Evolutionary conservation across 2,888 invertebrate species (phyloP).

Genomic region (Pachliopta kotzebuea): DNA sequence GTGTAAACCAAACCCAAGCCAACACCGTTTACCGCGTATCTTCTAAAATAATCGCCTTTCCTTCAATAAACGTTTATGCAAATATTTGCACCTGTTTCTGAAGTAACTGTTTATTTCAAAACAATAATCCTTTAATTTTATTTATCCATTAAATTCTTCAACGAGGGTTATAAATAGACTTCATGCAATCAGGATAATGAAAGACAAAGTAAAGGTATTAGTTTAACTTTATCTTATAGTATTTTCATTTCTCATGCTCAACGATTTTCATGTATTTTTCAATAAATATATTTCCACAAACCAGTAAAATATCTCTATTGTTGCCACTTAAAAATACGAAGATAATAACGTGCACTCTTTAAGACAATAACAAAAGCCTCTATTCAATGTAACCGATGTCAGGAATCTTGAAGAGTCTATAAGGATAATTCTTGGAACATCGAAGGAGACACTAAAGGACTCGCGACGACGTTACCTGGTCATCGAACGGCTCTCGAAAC

Average conservation of each 20-base stretch:
- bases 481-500: constrained; percentile 76
- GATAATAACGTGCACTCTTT: constrained; percentile 15
- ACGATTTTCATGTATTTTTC: too few relatives aligned
- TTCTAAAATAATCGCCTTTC: background rate
- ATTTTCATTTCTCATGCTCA: too few relatives aligned
- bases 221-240: too few relatives aligned
- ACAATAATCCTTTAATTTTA: too few relatives aligned
- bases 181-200: too few relatives aligned
- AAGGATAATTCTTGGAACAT: constrained; percentile 75
- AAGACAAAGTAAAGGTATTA: too few relatives aligned
- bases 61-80: background rate
- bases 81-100: background rate
- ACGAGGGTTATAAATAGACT: too few relatives aligned
- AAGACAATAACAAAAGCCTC: constrained; percentile 27
- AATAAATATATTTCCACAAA: too few relatives aligned
- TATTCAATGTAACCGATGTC: constrained; percentile 46
- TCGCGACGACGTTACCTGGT: constrained; percentile 60
- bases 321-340: background rate
- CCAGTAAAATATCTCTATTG: background rate
- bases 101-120: background rate
- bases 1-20: constrained; percentile 42
- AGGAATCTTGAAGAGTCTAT: constrained; percentile 56
- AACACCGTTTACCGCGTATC: background rate
- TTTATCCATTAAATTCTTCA: too few relatives aligned
- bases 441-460: constrained; percentile 64